Base-by-base conservation (phyloP, 1,140 invertebrate species). In the Lutraria rhynchaena region DNA sequence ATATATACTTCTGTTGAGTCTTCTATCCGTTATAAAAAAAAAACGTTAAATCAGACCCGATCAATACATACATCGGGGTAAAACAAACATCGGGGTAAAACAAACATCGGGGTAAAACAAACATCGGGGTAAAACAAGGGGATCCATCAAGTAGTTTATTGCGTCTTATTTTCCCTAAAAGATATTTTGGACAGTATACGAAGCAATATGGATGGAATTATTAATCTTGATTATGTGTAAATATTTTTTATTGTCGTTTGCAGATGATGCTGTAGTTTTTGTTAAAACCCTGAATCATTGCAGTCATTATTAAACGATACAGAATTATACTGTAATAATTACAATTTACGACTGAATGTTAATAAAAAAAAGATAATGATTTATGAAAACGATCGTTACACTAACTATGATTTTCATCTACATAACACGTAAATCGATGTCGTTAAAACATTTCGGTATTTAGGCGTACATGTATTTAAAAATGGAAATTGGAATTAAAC, bases 91-190 rank as follows among this genome's bases (percentile, higher is more conserved):
- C n/a, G n/a, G n/a, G n/a, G n/a, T n/a, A n/a, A n/a, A n/a, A n/a
- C n/a, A n/a, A n/a, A n/a, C n/a, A n/a, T n/a, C n/a, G n/a, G n/a
- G n/a, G n/a, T n/a, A n/a, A n/a, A n/a, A n/a, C n/a, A n/a, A n/a
- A n/a, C n/a, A n/a, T n/a, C n/a, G n/a, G n/a, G n/a, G n/a, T n/a
- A n/a, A n/a, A n/a, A n/a, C n/a, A n/a, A n/a, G n/a, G n/a, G n/a
- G n/a, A n/a, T n/a, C n/a, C n/a, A n/a, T n/a, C n/a, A n/a, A n/a
- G n/a, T n/a, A 58, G 24, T 11, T 58, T 58, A 58, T 58, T 13
- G n/a, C n/a, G n/a, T 57, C 41, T 27, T 73, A 24, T 75, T 75
- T 44, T 70, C 49, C 35, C n/a, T 70, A 49, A 70, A 70, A n/a
- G 65, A 70, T 70, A 70, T 70, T 22, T n/a, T 70, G 7, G 24